A percentile compares a stretch with the other conserved stretches of the same genome.
phyloP scores from a whole-genome alignment of 2,113 vertebrate species.

The Harpagus bidentatus region DNA sequence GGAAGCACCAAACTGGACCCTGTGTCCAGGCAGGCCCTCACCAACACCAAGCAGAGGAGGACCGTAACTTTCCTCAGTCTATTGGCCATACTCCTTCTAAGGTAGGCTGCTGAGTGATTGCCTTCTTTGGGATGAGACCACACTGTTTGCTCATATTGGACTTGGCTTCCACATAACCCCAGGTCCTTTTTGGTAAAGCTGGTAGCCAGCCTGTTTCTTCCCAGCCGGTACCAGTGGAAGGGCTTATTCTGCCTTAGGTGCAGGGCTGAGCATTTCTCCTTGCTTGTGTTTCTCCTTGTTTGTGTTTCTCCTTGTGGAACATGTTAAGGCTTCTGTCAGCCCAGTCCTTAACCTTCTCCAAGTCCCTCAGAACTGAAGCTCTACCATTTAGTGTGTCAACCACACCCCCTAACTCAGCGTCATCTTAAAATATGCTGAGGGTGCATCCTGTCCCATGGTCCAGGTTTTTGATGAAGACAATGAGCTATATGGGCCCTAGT shows the following conservation, averaged over 20 bases:
- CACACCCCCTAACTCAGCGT: fast-evolving
- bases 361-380: background rate
- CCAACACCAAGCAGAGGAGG: background rate
- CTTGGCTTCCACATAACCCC: background rate
- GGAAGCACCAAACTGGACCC: background rate
- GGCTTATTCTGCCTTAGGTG: background rate
- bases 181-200: background rate
- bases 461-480: background rate
- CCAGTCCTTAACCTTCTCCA: background rate
- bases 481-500: no score
- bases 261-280: background rate
- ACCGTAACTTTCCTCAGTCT: background rate
- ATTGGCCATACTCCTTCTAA: background rate
- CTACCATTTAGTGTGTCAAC: background rate
- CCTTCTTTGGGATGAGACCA: background rate
- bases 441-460: background rate
- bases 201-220: background rate
- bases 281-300: background rate
- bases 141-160: fast-evolving
- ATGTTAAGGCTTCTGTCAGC: background rate
- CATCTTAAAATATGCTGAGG: background rate
- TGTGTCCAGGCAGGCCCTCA: background rate
- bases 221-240: background rate
- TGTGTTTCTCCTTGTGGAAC: background rate
- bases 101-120: background rate